Evolutionary conservation across 2,797 vertebrate species (phyloP).

Genomic region (Aldrovandia affinis): DNA sequence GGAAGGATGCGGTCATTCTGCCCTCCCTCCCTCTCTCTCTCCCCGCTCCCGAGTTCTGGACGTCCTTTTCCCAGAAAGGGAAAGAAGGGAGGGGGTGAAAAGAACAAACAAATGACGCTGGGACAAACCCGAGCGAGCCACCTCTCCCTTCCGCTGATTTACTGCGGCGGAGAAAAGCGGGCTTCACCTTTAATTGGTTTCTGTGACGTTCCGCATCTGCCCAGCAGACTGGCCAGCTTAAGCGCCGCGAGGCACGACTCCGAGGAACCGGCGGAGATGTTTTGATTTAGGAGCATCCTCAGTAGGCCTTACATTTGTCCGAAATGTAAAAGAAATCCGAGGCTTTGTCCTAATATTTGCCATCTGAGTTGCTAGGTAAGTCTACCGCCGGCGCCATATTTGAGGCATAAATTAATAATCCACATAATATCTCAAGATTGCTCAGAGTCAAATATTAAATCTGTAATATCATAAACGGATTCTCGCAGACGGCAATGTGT

Average conservation of each 20-base stretch:
- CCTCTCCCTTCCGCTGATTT: slow-evolving; percentile 61
- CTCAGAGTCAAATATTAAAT: slow-evolving; percentile 36
- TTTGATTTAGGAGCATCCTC: slow-evolving; percentile 66
- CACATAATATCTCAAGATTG: background rate
- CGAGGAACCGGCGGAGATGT: slow-evolving; percentile 61
- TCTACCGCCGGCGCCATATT: slow-evolving; percentile 34
- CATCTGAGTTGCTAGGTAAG: slow-evolving; percentile 62
- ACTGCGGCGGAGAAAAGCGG: slow-evolving; percentile 63
- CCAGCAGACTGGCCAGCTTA: slow-evolving; percentile 63
- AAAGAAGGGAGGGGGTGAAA: slow-evolving; percentile 25
- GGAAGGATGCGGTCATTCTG: background rate
- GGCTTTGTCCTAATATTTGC: slow-evolving; percentile 64
- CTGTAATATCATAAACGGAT: slow-evolving; percentile 47
- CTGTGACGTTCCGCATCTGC: slow-evolving; percentile 71
- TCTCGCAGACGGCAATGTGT: slow-evolving; percentile 48
- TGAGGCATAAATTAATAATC: slow-evolving; percentile 43
- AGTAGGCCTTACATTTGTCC: slow-evolving; percentile 57
- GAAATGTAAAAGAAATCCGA: background rate
- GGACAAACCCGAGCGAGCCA: slow-evolving; percentile 59
- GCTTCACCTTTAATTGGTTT: slow-evolving; percentile 71
- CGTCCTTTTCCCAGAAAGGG: background rate
- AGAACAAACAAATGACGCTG: slow-evolving; percentile 65
- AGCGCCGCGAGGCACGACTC: slow-evolving; percentile 59
- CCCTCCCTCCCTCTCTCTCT: too few species aligned
- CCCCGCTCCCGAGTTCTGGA: background rate